Conservation (phyloP, 2,888 invertebrate genomes). For the Nycteola revayana region DNA sequence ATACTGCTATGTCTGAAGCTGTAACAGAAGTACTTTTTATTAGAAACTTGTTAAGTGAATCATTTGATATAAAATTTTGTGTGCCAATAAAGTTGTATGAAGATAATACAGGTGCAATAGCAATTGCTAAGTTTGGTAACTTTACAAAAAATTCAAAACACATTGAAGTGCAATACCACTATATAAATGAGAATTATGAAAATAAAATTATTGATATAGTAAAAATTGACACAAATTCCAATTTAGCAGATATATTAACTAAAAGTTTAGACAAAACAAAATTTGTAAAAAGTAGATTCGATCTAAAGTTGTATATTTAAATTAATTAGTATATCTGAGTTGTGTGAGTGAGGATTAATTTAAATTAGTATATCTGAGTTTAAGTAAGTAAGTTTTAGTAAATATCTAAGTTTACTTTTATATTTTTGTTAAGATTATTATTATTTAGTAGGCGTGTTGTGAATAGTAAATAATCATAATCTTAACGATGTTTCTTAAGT, state of each 20-base stretch:
- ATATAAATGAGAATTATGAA: slow-evolving; percentile 25
- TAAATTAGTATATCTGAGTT: no score
- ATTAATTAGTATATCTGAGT: no score
- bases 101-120: slow-evolving; percentile 32
- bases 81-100: slow-evolving; percentile 34
- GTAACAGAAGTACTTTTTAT: slow-evolving; percentile 30
- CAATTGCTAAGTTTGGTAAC: slow-evolving; percentile 15
- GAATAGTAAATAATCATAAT: no score
- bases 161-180: slow-evolving; percentile 26
- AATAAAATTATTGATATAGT: no score
- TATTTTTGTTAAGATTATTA: no score
- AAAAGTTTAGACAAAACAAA: slow-evolving; percentile 18
- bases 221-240: slow-evolving; percentile 27
- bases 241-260: slow-evolving; percentile 27
- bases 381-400: no score
- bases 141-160: slow-evolving; percentile 22
- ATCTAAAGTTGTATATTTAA: not conserved
- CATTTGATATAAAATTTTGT: slow-evolving; percentile 6
- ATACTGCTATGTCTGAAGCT: slow-evolving; percentile 32
- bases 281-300: slow-evolving; percentile 9
- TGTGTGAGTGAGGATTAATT: no score
- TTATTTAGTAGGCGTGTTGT: no score
- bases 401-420: no score
- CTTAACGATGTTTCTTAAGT: no score
- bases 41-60: slow-evolving; percentile 21